Percentiles rank a stretch among this genome's conserved stretches.
phyloP scores from a whole-genome alignment of 2,888 invertebrate species.

The Gastrophysa polygoni region DNA sequence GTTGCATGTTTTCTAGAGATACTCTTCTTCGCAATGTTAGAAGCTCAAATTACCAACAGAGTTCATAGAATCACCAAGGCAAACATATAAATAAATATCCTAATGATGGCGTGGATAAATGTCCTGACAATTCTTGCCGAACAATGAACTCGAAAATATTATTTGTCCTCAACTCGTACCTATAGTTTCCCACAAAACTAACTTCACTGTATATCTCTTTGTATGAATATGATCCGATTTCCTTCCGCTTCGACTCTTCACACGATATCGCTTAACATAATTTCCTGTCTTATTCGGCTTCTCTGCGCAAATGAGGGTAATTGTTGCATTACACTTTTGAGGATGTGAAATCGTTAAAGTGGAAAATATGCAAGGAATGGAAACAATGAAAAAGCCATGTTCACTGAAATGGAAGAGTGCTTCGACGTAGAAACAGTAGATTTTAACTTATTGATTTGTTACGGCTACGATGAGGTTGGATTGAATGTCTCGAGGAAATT shows the following conservation, averaged over 20 bases:
- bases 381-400: neutral
- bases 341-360: constrained; percentile 34
- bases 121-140: too few relatives aligned
- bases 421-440: neutral
- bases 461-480: neutral
- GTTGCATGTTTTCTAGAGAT: too few relatives aligned
- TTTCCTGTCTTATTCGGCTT: constrained; percentile 45
- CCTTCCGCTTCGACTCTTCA: constrained; percentile 43
- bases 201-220: constrained; percentile 16
- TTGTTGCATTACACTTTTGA: constrained; percentile 41
- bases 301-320: constrained; percentile 37
- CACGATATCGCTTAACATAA: constrained; percentile 47
- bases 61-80: too few relatives aligned
- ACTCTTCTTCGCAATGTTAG: too few relatives aligned
- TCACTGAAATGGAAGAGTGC: neutral
- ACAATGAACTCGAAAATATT: too few relatives aligned
- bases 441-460: neutral
- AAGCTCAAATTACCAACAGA: too few relatives aligned
- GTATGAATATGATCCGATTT: constrained; percentile 37
- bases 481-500: neutral
- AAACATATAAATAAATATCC: too few relatives aligned
- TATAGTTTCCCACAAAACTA: constrained; percentile 30
- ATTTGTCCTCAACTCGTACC: too few relatives aligned
- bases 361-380: constrained; percentile 14
- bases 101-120: too few relatives aligned